Base-by-base conservation (phyloP, 1,140 invertebrate genomes). In the Coptotermes formosanus region DNA sequence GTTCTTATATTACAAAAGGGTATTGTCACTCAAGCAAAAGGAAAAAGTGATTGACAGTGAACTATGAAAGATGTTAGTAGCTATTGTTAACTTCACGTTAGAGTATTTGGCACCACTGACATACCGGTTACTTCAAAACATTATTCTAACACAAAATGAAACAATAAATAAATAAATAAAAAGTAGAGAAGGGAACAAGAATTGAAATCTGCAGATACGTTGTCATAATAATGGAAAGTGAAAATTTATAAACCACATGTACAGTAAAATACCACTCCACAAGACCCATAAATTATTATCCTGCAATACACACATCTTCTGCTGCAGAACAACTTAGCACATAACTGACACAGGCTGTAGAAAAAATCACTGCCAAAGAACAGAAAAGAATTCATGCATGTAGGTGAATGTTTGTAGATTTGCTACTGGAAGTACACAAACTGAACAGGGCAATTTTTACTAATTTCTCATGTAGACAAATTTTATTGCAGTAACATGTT, bases 1-100 rank as follows among this genome's bases (percentile, higher is more conserved):
- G 83, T 86, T 87, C 85, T 88, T 87, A 82, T 86, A 86, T 84
- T 84, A 87, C 64, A 88, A 87, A 87, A 85, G 86, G 85, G 69
- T 85, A 85, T 87, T 85, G 82, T 85, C 83, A 87, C 86, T 75
- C 85, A 87, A 87, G 86, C 86, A 83, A 86, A 86, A 86, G 86
- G 86, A 86, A 86, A 84, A 86, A 82, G 85, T 86, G 85, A 86
- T 82, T 23, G 25, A 82, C 85, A n/a, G 85, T 45, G 44, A 84
- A 84, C 21, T 75, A 75, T 30, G 64, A n/a, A 75, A 75, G 64
- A 30, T 75, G 64, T 75, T 75, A 75, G 64, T 75, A 30, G n/a
- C 25, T 75, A 30, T 75, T 75, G 38, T 75, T 14, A 75, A 75
- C 64, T n/a, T n/a, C 25, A 75, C 25, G n/a, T 30, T 75, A 30